These are phyloP conservation scores for Eclectus roratus DNA, from an alignment of 2,113 vertebrate species.

Conservation along the genomic window DNA sequence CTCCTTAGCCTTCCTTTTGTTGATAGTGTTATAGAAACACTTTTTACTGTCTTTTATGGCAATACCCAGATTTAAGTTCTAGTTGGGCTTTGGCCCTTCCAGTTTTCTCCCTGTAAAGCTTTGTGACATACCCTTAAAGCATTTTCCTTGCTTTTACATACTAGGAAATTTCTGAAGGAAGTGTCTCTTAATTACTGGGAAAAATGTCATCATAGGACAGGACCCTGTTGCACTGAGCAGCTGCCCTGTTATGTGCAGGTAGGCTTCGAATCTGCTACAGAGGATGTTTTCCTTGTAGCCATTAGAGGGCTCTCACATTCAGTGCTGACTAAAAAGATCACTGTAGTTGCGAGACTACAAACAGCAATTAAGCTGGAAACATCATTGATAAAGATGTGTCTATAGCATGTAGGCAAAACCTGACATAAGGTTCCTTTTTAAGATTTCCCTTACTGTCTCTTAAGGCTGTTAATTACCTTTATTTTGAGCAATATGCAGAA, in stretches of 20 bases:
- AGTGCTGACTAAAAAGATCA: rapidly evolving
- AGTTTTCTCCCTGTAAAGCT: background rate
- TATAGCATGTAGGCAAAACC: background rate
- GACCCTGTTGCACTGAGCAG: rapidly evolving
- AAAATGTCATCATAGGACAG: background rate
- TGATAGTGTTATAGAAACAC: background rate
- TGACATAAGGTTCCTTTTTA: background rate
- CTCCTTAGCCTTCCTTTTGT: background rate
- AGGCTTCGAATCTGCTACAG: background rate
- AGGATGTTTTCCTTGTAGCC: background rate
- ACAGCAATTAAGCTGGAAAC: background rate
- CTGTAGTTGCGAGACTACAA: background rate
- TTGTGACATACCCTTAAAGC: background rate
- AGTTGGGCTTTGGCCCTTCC: background rate
- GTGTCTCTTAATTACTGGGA: background rate
- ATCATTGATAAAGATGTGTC: background rate
- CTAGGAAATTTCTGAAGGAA: background rate
- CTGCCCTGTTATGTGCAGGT: background rate
- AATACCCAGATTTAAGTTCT: background rate
- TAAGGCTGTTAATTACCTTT: background rate
- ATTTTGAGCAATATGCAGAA: background rate
- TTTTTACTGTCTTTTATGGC: background rate
- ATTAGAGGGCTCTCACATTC: background rate
- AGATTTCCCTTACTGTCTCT: background rate
- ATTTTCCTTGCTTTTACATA: background rate